Conservation (phyloP, 2,888 invertebrate species). For the Stomorhina lunata region DNA sequence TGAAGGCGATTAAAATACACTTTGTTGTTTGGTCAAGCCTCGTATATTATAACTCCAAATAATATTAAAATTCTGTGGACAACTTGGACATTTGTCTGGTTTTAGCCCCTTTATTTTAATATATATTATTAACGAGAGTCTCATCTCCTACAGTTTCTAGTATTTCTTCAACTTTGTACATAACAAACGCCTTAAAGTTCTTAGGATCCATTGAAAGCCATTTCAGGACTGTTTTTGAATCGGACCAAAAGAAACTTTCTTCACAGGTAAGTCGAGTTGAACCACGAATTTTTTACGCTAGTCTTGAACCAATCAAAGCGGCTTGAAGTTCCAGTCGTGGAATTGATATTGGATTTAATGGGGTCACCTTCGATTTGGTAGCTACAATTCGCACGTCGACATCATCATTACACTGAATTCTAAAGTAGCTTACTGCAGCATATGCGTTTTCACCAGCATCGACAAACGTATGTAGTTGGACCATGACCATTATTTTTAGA, state of each 20-base stretch:
- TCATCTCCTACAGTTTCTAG: too few relatives aligned
- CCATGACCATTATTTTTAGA: background rate
- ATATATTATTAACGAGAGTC: too few relatives aligned
- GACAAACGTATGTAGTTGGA: conserved; percentile 39
- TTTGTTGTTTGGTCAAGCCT: too few relatives aligned
- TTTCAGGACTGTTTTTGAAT: conserved; percentile 59
- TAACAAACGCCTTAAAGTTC: conserved; percentile 56
- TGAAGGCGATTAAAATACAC: too few relatives aligned
- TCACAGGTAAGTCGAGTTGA: background rate
- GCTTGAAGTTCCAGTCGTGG: background rate
- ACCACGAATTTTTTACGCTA: conserved; percentile 14
- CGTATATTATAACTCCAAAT: too few relatives aligned
- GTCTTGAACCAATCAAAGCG: conserved; percentile 1
- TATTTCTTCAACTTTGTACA: conserved; percentile 57
- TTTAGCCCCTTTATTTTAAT: too few relatives aligned
- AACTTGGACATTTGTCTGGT: too few relatives aligned
- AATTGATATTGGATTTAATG: conserved; percentile 21
- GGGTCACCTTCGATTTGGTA: background rate
- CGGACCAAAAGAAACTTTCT: background rate
- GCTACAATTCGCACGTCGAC: background rate
- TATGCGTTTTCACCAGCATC: conserved; percentile 36
- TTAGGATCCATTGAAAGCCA: conserved; percentile 60
- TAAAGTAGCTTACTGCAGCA: conserved; percentile 44
- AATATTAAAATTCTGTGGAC: too few relatives aligned
- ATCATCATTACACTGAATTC: background rate